phyloP scores from a whole-genome alignment of 37 sponge, comb jelly and placozoan species.

The Aphrocallistes beatrix region DNA sequence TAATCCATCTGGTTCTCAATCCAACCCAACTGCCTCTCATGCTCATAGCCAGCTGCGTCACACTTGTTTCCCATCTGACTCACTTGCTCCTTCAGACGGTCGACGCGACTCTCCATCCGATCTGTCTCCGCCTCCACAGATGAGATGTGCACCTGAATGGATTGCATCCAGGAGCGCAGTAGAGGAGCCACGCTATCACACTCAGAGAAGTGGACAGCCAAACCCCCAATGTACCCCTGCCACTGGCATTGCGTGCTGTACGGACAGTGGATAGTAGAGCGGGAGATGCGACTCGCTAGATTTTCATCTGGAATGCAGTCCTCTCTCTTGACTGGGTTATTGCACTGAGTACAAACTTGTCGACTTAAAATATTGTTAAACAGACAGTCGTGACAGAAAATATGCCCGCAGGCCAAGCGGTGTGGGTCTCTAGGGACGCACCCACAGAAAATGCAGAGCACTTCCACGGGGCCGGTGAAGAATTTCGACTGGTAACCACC shows the following conservation, averaged over 20 bases:
- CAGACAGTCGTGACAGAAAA: conserved; percentile 7
- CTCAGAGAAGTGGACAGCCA: not conserved
- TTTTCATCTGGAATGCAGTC: not conserved
- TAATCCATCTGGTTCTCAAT: not conserved
- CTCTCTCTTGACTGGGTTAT: not conserved
- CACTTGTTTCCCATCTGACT: not conserved
- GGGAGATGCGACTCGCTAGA: not conserved
- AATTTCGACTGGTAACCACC: not conserved
- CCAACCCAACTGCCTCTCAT: not conserved
- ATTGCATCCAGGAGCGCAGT: not conserved
- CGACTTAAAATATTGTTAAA: not conserved
- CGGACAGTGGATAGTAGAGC: not conserved
- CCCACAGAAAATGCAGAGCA: not conserved
- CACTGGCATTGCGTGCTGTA: not conserved
- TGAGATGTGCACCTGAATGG: not conserved
- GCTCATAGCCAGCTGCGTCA: not conserved
- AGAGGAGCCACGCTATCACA: not conserved
- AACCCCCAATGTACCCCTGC: not conserved
- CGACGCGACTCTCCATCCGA: not conserved
- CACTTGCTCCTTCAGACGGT: not conserved
- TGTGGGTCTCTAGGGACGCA: not conserved
- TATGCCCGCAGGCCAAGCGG: not conserved
- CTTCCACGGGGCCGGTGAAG: not conserved
- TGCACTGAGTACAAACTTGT: not conserved
- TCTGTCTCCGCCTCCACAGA: not conserved